A percentile compares a stretch with the other conserved stretches of the same genome.
These are phyloP conservation scores for Stictonetta naevosa DNA, from an alignment of 2,113 vertebrate species.

Conservation along the genomic window DNA sequence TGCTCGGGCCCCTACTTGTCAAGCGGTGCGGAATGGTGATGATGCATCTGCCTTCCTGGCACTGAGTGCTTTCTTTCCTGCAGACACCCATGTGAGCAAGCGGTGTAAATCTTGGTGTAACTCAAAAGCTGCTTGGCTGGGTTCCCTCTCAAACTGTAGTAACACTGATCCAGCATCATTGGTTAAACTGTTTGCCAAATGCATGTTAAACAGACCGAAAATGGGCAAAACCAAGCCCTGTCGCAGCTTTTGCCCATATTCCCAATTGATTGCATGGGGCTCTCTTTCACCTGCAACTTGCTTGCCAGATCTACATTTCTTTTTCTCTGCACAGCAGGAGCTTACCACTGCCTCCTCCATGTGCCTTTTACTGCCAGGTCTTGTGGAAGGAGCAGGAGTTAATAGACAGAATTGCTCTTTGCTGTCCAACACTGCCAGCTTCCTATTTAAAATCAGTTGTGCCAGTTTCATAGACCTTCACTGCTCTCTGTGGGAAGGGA, in stretches of 20 bases:
- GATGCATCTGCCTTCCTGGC: background rate
- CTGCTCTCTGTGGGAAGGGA: background rate
- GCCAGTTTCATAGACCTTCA: background rate
- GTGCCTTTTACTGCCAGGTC: background rate
- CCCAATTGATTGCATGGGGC: background rate
- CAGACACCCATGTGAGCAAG: accelerated
- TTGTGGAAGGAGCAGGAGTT: background rate
- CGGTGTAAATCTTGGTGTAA: background rate
- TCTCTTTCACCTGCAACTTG: background rate
- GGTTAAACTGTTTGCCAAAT: background rate
- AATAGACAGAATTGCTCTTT: background rate
- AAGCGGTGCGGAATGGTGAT: background rate
- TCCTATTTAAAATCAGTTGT: background rate
- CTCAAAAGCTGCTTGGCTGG: background rate
- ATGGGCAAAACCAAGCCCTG: background rate
- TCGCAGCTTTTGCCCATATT: background rate
- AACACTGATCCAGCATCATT: background rate
- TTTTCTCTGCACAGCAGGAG: background rate
- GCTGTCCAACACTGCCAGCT: background rate
- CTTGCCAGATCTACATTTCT: background rate
- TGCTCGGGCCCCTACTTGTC: background rate
- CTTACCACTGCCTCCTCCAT: background rate
- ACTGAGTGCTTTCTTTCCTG: background rate
- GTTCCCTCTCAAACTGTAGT: background rate
- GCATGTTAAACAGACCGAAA: background rate